A percentile compares a stretch with the other conserved stretches of the same genome.
phyloP scores from a whole-genome alignment of 92 coral and sea anemone species.

The Porites rus region DNA sequence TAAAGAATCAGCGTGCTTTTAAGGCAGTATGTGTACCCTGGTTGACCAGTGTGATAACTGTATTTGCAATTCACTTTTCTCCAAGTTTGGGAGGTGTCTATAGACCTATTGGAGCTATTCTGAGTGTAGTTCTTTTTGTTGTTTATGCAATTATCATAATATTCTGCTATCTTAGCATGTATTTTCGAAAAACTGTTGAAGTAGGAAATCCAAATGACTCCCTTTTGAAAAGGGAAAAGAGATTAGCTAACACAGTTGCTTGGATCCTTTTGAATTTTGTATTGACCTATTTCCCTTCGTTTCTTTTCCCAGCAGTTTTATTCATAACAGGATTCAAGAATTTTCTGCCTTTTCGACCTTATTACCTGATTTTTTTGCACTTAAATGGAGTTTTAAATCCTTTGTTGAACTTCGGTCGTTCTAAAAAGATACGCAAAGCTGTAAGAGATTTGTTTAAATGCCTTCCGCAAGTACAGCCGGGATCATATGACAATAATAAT shows the following conservation, averaged over 20 bases:
- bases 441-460: background rate
- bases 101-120: background rate
- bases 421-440: background rate
- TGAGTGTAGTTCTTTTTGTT: background rate
- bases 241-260: background rate
- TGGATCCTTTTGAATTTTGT: background rate
- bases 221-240: background rate
- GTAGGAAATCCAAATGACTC: background rate
- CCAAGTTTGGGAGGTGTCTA: background rate
- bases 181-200: background rate
- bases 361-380: background rate
- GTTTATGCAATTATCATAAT: background rate
- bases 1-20: constrained; percentile 2
- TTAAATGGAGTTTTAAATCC: constrained; percentile 2
- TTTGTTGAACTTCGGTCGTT: background rate
- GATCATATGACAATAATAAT: too few species aligned
- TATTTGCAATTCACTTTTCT: background rate
- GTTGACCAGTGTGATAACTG: background rate
- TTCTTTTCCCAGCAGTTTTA: background rate
- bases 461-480: background rate
- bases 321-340: background rate
- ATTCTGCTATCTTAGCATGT: background rate
- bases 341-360: background rate
- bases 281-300: background rate
- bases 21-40: constrained; percentile 7